Evolutionary conservation across 2,797 vertebrate genomes (phyloP).

Genomic region (Oreochromis mossambicus): DNA sequence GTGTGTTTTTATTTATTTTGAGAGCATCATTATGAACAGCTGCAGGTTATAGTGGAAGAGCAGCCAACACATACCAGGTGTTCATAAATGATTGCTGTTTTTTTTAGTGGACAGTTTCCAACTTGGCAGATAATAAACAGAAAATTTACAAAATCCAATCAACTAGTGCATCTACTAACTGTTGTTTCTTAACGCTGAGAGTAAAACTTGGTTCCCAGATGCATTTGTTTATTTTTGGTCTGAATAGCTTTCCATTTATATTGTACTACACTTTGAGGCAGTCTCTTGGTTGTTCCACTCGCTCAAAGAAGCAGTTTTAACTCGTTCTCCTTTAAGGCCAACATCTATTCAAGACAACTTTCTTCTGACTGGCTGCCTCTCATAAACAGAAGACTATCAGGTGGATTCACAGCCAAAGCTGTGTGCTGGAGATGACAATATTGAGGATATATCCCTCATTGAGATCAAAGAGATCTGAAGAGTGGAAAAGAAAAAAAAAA

Average conservation of each 20-base stretch:
- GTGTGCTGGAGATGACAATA: neutral
- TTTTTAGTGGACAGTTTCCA: neutral
- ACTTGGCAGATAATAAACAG: neutral
- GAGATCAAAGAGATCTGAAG: neutral
- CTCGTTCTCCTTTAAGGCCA: neutral
- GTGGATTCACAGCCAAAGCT: neutral
- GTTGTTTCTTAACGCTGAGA: neutral
- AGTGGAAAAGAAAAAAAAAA: neutral
- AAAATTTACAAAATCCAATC: neutral
- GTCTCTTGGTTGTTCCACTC: neutral
- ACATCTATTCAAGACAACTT: neutral
- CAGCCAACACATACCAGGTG: neutral
- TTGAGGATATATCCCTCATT: neutral
- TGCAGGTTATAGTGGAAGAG: neutral
- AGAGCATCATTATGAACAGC: neutral
- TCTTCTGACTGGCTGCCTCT: neutral
- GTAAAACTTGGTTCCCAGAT: neutral
- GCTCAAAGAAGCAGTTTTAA: neutral
- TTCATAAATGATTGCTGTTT: neutral
- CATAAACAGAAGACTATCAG: neutral
- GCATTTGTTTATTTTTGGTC: neutral
- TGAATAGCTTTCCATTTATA: neutral
- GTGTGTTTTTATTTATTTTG: neutral
- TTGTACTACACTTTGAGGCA: neutral
- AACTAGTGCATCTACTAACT: neutral